Percentiles rank a stretch among this genome's conserved stretches.
Conservation (phyloP, 2,113 vertebrate genomes). For the Zosterops pallidus region DNA sequence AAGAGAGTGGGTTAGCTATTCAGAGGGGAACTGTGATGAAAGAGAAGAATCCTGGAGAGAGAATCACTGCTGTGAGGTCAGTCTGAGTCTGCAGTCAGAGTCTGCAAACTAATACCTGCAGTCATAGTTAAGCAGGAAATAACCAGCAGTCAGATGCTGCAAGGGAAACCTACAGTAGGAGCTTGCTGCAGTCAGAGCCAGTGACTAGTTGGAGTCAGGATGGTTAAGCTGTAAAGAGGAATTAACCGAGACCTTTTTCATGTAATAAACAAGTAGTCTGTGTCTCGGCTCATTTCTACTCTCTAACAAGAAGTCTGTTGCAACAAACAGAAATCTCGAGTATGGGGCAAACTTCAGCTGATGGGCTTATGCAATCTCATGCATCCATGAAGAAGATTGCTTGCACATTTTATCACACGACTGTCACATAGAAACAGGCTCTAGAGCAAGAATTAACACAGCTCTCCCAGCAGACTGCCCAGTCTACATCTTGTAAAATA, state of each 20-base stretch:
- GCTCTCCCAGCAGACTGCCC: no score
- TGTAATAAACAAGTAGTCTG: not conserved
- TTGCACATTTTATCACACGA: no score
- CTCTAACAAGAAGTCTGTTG: not conserved
- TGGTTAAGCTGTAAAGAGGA: not conserved
- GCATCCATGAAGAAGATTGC: no score
- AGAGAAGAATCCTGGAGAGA: not conserved
- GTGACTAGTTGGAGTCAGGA: not conserved
- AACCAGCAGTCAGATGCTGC: not conserved
- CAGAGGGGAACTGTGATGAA: not conserved
- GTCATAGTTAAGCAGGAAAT: not conserved
- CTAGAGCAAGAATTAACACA: no score
- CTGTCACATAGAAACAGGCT: no score
- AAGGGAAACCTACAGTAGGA: not conserved
- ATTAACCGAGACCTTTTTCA: not conserved
- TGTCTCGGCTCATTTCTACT: not conserved
- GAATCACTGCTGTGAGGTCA: not conserved
- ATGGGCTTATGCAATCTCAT: not conserved
- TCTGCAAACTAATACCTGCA: no score
- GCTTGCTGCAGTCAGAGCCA: not conserved
- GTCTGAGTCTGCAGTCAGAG: not conserved
- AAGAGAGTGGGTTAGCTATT: not conserved
- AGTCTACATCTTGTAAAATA: no score
- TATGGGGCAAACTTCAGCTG: not conserved
- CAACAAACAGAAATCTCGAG: not conserved